Evolutionary conservation across 2,113 vertebrate species (phyloP).

Genomic region (Serilophus lunatus): DNA sequence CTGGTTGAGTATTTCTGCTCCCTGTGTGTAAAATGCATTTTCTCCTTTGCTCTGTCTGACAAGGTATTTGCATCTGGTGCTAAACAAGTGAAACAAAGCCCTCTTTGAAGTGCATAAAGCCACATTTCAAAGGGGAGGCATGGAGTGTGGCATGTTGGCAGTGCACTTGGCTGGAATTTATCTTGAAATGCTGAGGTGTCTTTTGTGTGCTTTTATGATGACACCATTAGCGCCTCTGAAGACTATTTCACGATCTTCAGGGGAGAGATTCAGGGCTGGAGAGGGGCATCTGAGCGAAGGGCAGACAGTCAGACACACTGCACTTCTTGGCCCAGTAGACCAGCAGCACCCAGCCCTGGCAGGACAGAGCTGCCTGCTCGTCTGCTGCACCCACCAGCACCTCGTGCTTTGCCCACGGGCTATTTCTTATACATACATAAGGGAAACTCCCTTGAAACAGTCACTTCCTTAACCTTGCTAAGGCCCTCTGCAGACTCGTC

Average conservation of each 20-base stretch:
- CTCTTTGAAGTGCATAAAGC: slow-evolving; percentile 54
- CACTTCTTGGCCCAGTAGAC: background rate
- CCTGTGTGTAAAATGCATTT: background rate
- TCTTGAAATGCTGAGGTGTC: slow-evolving; percentile 10
- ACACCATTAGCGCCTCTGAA: slow-evolving; percentile 7
- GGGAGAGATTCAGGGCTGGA: background rate
- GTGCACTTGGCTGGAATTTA: slow-evolving; percentile 29
- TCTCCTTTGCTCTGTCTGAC: background rate
- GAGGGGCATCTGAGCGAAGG: background rate
- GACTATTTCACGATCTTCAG: background rate
- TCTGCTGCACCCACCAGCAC: slow-evolving; percentile 14
- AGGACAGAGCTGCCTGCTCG: background rate
- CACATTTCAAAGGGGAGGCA: slow-evolving; percentile 50
- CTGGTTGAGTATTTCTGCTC: background rate
- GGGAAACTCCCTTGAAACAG: slow-evolving; percentile 56
- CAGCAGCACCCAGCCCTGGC: background rate
- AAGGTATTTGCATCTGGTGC: slow-evolving; percentile 37
- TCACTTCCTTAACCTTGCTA: slow-evolving; percentile 39
- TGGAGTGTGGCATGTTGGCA: slow-evolving; percentile 22
- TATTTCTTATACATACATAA: slow-evolving; percentile 10
- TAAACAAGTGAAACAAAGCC: slow-evolving; percentile 40
- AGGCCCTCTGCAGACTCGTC: slow-evolving; percentile 17
- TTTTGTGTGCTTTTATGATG: slow-evolving; percentile 23
- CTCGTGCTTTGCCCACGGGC: slow-evolving; percentile 8
- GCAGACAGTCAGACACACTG: background rate